Evolutionary conservation across 2,888 invertebrate genomes (phyloP).

Genomic region (Deilephila porcellus): DNA sequence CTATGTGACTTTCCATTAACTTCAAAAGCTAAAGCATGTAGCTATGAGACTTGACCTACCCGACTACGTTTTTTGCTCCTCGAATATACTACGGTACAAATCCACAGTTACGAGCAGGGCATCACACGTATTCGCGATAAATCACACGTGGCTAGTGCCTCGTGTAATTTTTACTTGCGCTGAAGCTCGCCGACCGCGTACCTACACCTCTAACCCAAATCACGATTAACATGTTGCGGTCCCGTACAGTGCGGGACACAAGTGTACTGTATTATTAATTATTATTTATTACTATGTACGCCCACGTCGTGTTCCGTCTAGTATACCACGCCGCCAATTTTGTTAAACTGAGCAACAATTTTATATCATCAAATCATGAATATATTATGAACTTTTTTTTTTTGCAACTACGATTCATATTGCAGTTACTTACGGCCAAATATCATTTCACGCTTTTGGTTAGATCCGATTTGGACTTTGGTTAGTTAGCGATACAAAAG

Average conservation of each 20-base stretch:
- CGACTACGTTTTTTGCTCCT: not conserved
- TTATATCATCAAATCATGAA: no score
- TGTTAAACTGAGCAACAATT: no score
- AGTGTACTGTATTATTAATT: slow-evolving; percentile 1
- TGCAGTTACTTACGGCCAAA: no score
- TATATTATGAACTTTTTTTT: no score
- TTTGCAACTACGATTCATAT: no score
- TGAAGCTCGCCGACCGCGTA: slow-evolving; percentile 41
- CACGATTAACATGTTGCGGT: slow-evolving; percentile 53
- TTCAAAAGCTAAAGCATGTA: not conserved
- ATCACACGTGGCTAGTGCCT: not conserved
- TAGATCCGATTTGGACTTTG: no score
- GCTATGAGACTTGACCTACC: not conserved
- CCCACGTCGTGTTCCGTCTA: no score
- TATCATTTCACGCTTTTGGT: no score
- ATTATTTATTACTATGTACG: not conserved
- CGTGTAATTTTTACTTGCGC: slow-evolving; percentile 16
- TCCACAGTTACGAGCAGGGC: not conserved
- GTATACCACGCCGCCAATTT: no score
- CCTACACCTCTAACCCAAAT: slow-evolving; percentile 53
- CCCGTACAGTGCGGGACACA: slow-evolving; percentile 34
- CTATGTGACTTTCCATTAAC: not conserved
- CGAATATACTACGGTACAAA: slow-evolving; percentile 5
- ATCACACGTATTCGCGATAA: slow-evolving; percentile 22
- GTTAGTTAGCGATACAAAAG: no score